Evolutionary conservation across 1,140 invertebrate genomes (phyloP).

Genomic region (Dryas iulia): DNA sequence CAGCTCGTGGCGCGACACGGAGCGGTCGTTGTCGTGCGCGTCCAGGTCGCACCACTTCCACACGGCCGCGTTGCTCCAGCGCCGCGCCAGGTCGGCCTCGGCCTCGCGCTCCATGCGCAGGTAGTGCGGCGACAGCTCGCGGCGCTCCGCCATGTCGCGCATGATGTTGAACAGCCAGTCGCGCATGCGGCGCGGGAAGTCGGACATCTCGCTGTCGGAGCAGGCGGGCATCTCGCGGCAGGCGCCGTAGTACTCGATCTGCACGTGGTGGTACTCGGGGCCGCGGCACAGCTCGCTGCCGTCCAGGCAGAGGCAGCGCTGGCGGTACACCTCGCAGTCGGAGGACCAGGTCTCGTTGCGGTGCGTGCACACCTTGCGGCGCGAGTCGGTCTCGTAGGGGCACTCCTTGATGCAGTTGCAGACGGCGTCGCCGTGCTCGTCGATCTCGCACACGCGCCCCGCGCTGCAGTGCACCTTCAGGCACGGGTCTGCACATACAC

Average conservation of each 20-base stretch:
- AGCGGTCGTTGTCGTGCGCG: constrained; percentile 89
- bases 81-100: constrained; percentile 89
- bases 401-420: constrained; percentile 94
- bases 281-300: constrained; percentile 87
- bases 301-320: constrained; percentile 93
- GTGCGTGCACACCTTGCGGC: constrained; percentile 93
- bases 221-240: constrained; percentile 92
- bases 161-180: constrained; percentile 98
- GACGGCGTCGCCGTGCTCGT: constrained; percentile 86
- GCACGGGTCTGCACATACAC: constrained; percentile 87
- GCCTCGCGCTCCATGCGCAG: constrained; percentile 93
- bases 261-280: constrained; percentile 90
- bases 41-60: constrained; percentile 99
- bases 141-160: constrained; percentile 94
- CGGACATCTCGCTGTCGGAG: constrained; percentile 90
- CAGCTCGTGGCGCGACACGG: constrained; percentile 94
- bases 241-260: constrained; percentile 95
- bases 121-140: constrained; percentile 92
- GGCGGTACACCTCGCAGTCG: constrained; percentile 95
- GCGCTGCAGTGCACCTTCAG: constrained; percentile 92
- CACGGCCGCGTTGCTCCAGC: constrained; percentile 95
- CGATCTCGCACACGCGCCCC: constrained; percentile 91
- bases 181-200: constrained; percentile 96
- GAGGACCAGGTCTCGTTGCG: constrained; percentile 96
- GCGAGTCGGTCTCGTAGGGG: constrained; percentile 87